Conservation (phyloP, 92 coral and sea anemone genomes). For the Zoanthus sociatus region DNA sequence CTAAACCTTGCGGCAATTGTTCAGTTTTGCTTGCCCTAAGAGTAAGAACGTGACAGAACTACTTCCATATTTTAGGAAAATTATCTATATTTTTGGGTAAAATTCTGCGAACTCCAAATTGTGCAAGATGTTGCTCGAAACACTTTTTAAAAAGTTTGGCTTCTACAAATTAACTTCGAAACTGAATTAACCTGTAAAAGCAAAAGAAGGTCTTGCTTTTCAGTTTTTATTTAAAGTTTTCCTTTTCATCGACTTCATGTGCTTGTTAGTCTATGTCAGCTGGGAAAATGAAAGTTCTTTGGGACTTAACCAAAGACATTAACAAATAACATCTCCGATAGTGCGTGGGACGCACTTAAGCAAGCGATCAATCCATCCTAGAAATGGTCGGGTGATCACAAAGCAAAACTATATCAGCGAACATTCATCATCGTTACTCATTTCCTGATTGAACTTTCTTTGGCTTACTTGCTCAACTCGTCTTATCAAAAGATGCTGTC, state of each 20-base stretch:
- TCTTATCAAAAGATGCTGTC: slow-evolving; percentile 17
- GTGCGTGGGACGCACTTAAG: not conserved
- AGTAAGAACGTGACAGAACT: not conserved
- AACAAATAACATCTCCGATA: not conserved
- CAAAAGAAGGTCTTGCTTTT: not conserved
- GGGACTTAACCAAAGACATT: not conserved
- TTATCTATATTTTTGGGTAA: not conserved
- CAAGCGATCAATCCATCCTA: not conserved
- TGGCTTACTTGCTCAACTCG: slow-evolving; percentile 1
- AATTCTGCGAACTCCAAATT: not conserved
- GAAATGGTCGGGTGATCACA: slow-evolving; percentile 21
- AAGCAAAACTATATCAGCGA: slow-evolving; percentile 12
- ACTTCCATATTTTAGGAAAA: not conserved
- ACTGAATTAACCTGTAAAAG: not conserved
- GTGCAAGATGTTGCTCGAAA: too few species aligned
- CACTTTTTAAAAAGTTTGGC: not conserved
- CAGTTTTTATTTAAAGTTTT: not conserved
- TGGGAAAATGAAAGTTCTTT: not conserved
- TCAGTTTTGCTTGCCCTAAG: too few species aligned
- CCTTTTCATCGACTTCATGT: slow-evolving; percentile 21
- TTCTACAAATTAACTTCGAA: not conserved
- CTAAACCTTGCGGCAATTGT: too few species aligned
- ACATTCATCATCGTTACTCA: slow-evolving; percentile 1
- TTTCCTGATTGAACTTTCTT: slow-evolving; percentile 23
- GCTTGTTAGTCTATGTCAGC: not conserved